A percentile compares a stretch with the other conserved stretches of the same genome.
phyloP scores from a whole-genome alignment of 2,113 vertebrate species.

The Notarius quadriscutis region DNA sequence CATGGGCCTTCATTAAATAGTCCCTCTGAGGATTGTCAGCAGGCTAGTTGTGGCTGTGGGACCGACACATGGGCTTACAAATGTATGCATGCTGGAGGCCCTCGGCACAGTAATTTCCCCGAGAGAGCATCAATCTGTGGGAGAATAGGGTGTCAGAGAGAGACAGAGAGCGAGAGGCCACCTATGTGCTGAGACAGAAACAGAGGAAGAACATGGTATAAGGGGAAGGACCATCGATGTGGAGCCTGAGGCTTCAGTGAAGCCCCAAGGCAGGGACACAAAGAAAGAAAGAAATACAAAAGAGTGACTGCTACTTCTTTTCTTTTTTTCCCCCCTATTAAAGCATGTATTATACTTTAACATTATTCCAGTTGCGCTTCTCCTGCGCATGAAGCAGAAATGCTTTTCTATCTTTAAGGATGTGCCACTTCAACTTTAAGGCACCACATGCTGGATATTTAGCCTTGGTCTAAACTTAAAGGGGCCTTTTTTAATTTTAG shows the following conservation, averaged over 20 bases:
- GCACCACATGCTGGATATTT: neutral
- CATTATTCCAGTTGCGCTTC: neutral
- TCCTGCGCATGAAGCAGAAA: neutral
- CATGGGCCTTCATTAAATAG: constrained; percentile 22
- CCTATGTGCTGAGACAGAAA: constrained; percentile 23
- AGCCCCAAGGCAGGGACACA: neutral
- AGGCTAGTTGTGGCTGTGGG: constrained; percentile 44
- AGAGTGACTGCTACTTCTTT: neutral
- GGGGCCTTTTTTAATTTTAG: neutral
- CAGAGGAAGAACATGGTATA: constrained; percentile 1
- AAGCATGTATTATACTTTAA: neutral
- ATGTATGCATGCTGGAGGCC: constrained; percentile 48
- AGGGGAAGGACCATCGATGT: neutral
- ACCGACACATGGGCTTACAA: constrained; percentile 43
- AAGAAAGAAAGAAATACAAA: neutral
- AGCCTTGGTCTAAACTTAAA: neutral
- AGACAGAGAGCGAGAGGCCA: neutral
- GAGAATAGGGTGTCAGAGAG: neutral
- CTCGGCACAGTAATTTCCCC: constrained; percentile 54
- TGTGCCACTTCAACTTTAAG: neutral
- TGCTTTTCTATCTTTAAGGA: neutral
- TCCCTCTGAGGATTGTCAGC: constrained; percentile 20
- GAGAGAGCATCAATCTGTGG: constrained; percentile 42
- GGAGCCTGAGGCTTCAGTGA: constrained; percentile 4
- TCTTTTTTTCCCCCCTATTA: neutral